These are phyloP conservation scores for Drosophila paranaensis DNA, from an alignment of 2,888 invertebrate genomes.

Conservation along the genomic window DNA sequence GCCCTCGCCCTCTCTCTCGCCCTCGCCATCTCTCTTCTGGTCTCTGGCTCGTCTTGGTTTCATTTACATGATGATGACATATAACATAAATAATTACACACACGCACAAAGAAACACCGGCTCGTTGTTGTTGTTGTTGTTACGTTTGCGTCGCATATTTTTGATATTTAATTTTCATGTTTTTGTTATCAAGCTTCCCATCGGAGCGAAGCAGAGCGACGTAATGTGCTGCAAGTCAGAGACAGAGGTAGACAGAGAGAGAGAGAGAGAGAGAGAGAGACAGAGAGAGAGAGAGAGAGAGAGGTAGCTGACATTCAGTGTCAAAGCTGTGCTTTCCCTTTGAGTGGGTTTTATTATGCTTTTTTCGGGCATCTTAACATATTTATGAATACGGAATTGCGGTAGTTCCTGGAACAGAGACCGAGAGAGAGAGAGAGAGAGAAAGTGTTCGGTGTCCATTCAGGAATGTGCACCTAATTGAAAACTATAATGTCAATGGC, in stretches of 20 bases:
- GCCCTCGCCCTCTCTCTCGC: not conserved
- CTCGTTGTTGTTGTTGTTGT: conserved; percentile 20
- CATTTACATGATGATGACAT: conserved; percentile 73
- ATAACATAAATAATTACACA: conserved; percentile 72
- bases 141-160: conserved; percentile 52
- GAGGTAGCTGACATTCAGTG: conserved; percentile 25
- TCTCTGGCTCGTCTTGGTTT: conserved; percentile 49
- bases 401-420: not conserved
- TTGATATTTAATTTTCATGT: conserved; percentile 71
- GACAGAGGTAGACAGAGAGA: not conserved
- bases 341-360: conserved; percentile 48
- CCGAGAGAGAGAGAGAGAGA: not conserved
- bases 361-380: conserved; percentile 58
- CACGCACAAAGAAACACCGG: conserved; percentile 35
- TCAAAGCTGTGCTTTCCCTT: conserved; percentile 45
- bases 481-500: conserved; percentile 73
- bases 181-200: conserved; percentile 45
- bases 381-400: conserved; percentile 61
- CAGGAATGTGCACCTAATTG: conserved; percentile 61
- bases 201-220: conserved; percentile 29
- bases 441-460: not conserved
- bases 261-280: not conserved
- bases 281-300: not conserved
- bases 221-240: conserved; percentile 21
- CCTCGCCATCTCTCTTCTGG: not conserved